Percentiles rank a stretch among this genome's conserved stretches.
Conservation (phyloP, 2,888 invertebrate species). For the Leucophenga maculata region DNA sequence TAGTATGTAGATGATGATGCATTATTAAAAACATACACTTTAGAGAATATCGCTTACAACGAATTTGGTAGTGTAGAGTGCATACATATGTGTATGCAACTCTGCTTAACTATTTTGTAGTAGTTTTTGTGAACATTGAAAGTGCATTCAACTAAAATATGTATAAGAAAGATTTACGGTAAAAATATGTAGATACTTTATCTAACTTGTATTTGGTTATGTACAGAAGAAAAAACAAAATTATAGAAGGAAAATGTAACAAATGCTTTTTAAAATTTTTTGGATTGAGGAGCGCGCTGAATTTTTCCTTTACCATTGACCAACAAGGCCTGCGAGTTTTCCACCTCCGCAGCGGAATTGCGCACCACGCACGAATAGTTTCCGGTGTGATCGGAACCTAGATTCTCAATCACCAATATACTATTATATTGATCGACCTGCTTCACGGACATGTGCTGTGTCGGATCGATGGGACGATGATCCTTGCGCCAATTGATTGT, state of each 20-base stretch:
- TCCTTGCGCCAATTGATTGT: constrained; percentile 86
- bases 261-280: too few relatives aligned
- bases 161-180: too few relatives aligned
- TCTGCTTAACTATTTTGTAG: background rate
- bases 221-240: too few relatives aligned
- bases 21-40: too few relatives aligned
- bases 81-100: too few relatives aligned
- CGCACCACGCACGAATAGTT: constrained; percentile 84
- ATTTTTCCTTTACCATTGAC: constrained; percentile 81
- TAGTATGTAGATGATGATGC: too few relatives aligned
- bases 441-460: constrained; percentile 79
- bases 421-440: constrained; percentile 85
- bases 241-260: too few relatives aligned
- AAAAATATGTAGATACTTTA: too few relatives aligned
- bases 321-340: constrained; percentile 81
- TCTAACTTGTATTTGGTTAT: constrained; percentile 17
- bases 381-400: constrained; percentile 83
- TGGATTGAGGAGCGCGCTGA: constrained; percentile 20
- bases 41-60: too few relatives aligned
- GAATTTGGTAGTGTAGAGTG: too few relatives aligned
- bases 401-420: constrained; percentile 83
- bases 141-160: constrained; percentile 18
- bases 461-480: constrained; percentile 77
- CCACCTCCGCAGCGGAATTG: constrained; percentile 82
- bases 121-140: constrained; percentile 8